These are phyloP conservation scores for Tinea semifulvella DNA, from an alignment of 2,888 invertebrate genomes.

Conservation along the genomic window DNA sequence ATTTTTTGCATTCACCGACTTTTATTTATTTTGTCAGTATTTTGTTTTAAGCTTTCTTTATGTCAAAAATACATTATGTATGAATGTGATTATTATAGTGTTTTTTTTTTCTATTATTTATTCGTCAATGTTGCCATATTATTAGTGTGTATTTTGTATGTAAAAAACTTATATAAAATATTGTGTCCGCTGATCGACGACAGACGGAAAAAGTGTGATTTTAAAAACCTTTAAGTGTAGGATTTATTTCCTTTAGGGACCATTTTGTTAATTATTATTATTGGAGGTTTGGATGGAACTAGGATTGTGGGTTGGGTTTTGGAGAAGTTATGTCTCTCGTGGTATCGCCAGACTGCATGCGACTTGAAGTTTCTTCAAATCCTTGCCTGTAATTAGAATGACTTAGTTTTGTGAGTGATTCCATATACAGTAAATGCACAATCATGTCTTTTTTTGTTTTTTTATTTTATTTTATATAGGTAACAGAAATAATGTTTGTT, in stretches of 20 bases:
- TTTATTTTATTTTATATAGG: slow-evolving; percentile 34
- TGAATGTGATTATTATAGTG: slow-evolving; percentile 46
- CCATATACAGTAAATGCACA: slow-evolving; percentile 48
- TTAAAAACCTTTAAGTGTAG: slow-evolving; percentile 40
- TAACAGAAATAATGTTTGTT: slow-evolving; percentile 30
- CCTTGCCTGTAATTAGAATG: background rate
- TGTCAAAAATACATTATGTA: slow-evolving; percentile 23
- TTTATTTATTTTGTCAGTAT: slow-evolving; percentile 46
- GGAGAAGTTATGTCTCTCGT: slow-evolving; percentile 26
- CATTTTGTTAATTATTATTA: slow-evolving; percentile 44
- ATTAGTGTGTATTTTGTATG: slow-evolving; percentile 60
- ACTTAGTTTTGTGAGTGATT: slow-evolving; percentile 30
- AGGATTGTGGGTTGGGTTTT: slow-evolving; percentile 32
- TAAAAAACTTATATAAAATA: slow-evolving; percentile 48
- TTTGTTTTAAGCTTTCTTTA: slow-evolving; percentile 11
- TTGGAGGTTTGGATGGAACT: slow-evolving; percentile 36
- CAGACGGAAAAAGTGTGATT: slow-evolving; percentile 47
- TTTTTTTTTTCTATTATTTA: slow-evolving; percentile 48
- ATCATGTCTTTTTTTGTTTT: slow-evolving; percentile 47
- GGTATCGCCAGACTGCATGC: slow-evolving; percentile 48
- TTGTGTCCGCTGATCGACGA: slow-evolving; percentile 43
- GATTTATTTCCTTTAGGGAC: slow-evolving; percentile 54
- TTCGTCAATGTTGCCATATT: slow-evolving; percentile 65
- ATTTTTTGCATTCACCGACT: slow-evolving; percentile 35
- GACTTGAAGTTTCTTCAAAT: slow-evolving; percentile 17